Conservation (phyloP, 2,113 vertebrate species). For the Sitta europaea region DNA sequence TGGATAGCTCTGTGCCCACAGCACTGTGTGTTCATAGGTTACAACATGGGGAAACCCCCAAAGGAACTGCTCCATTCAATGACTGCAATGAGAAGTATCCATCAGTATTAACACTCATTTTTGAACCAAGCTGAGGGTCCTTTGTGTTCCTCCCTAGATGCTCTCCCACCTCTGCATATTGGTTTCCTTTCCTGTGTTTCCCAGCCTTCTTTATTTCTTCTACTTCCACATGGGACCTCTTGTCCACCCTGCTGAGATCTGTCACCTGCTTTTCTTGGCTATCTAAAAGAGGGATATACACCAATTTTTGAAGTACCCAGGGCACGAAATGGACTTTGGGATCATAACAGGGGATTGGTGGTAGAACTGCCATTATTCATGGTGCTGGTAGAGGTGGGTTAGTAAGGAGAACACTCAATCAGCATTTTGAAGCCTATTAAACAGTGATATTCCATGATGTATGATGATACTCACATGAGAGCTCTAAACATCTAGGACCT, state of each 20-base stretch:
- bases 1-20: neutral
- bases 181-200: neutral
- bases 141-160: neutral
- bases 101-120: neutral
- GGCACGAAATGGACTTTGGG: neutral
- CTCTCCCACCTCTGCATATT: neutral
- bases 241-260: neutral
- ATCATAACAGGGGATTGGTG: neutral
- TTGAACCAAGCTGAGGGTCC: neutral
- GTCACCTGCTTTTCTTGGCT: neutral
- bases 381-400: neutral
- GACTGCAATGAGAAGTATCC: neutral
- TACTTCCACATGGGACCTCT: neutral
- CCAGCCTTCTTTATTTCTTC: neutral
- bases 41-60: neutral
- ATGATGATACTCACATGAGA: neutral
- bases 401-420: neutral
- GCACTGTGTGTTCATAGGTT: neutral
- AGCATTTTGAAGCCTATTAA: neutral
- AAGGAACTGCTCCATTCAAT: neutral
- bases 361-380: neutral
- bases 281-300: neutral
- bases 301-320: neutral
- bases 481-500: neutral
- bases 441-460: neutral